Evolutionary conservation across 2,888 invertebrate genomes (phyloP).

Genomic region (Loripinus fragilis): DNA sequence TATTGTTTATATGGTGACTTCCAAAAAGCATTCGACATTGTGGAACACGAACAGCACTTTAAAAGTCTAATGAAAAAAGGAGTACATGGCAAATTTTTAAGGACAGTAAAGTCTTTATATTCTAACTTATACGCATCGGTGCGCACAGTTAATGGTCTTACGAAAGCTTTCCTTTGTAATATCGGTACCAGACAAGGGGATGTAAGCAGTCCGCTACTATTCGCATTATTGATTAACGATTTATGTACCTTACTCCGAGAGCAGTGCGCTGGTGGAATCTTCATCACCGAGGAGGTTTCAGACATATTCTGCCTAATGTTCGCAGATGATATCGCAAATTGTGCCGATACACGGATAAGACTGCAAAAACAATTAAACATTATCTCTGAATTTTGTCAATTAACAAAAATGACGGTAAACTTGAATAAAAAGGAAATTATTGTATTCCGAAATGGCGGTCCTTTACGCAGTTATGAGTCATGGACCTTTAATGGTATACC

Average conservation of each 20-base stretch:
- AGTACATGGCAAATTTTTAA: slow-evolving; percentile 34
- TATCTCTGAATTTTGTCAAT: background rate
- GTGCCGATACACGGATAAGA: slow-evolving; percentile 21
- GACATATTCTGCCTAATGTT: slow-evolving; percentile 24
- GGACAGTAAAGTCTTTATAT: slow-evolving; percentile 29
- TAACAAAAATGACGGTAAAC: slow-evolving; percentile 1
- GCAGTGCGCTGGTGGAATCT: slow-evolving; percentile 6
- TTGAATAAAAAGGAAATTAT: slow-evolving; percentile 22
- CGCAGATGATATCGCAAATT: slow-evolving; percentile 24
- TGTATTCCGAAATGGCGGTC: slow-evolving; percentile 16
- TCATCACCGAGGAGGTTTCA: slow-evolving; percentile 6
- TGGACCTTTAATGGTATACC: slow-evolving; percentile 15
- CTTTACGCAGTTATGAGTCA: slow-evolving; percentile 7
- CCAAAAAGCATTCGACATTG: slow-evolving; percentile 40
- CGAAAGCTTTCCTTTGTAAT: slow-evolving; percentile 13
- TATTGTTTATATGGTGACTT: slow-evolving; percentile 47
- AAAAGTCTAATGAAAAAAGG: slow-evolving; percentile 24
- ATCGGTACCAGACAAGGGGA: slow-evolving; percentile 23
- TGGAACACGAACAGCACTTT: slow-evolving; percentile 31
- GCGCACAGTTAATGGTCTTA: background rate
- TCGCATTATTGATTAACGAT: slow-evolving; percentile 16
- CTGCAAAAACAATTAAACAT: slow-evolving; percentile 3
- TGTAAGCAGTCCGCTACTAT: slow-evolving; percentile 8
- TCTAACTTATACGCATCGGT: slow-evolving; percentile 23
- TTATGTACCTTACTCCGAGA: slow-evolving; percentile 13